phyloP scores from a whole-genome alignment of 2,113 vertebrate species.

The Gymnobelideus leadbeateri region DNA sequence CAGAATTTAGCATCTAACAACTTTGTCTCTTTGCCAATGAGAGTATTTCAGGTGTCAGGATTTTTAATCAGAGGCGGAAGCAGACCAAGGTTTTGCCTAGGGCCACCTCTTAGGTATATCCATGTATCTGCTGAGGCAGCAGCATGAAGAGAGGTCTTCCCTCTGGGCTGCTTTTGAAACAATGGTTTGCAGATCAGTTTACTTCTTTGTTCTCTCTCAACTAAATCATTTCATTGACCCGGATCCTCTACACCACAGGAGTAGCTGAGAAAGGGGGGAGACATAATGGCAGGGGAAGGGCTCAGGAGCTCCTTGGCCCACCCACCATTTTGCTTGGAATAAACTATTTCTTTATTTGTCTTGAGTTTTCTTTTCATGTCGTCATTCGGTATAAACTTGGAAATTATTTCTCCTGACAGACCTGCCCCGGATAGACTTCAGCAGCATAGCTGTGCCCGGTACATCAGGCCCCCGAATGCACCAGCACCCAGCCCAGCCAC shows the following conservation, averaged over 20 bases:
- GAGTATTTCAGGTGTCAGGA: background rate
- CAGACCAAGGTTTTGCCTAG: constrained; percentile 25
- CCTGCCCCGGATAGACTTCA: constrained; percentile 96
- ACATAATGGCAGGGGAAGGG: background rate
- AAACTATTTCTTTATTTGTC: constrained; percentile 4
- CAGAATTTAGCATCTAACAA: background rate
- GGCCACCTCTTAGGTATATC: background rate
- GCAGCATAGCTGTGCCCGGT: constrained; percentile 95
- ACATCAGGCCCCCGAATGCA: constrained; percentile 84
- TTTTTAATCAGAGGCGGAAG: constrained; percentile 7
- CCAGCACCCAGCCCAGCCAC: constrained; percentile 68
- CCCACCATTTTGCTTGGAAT: background rate
- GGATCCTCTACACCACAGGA: background rate
- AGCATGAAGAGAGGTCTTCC: background rate
- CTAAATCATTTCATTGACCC: background rate
- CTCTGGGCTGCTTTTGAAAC: background rate
- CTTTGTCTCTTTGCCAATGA: background rate
- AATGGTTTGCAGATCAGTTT: background rate
- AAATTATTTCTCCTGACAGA: constrained; percentile 81
- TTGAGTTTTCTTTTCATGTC: constrained; percentile 18
- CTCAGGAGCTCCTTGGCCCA: background rate
- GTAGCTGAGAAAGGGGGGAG: background rate
- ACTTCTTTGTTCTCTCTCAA: background rate
- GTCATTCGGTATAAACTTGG: constrained; percentile 55
- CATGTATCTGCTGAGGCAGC: background rate